A percentile compares a stretch with the other conserved stretches of the same genome.
Conservation (phyloP, 2,113 vertebrate genomes). For the Syngnathoides biaculeatus region DNA sequence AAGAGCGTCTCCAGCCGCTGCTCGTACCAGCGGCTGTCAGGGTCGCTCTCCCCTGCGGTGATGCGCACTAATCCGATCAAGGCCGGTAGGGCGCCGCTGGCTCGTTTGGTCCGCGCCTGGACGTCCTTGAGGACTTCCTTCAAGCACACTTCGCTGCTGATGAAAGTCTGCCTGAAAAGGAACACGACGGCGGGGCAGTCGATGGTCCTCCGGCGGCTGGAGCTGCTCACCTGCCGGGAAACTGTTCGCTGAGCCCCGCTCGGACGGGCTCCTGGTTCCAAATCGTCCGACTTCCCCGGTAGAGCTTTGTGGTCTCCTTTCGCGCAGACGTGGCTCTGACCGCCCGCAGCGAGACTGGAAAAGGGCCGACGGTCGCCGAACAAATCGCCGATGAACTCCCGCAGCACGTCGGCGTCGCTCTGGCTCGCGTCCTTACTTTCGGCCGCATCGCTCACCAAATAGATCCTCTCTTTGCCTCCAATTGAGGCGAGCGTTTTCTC, state of each 20-base stretch:
- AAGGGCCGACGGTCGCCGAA: constrained; percentile 31
- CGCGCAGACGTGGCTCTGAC: not conserved
- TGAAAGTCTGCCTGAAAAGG: constrained; percentile 67
- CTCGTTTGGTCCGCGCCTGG: constrained; percentile 54
- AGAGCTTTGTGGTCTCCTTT: constrained; percentile 10
- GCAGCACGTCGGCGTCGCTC: constrained; percentile 38
- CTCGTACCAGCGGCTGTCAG: constrained; percentile 40
- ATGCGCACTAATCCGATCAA: constrained; percentile 68
- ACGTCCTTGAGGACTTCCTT: constrained; percentile 73
- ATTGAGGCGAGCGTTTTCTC: constrained; percentile 51
- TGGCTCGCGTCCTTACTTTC: constrained; percentile 35
- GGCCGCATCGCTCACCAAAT: constrained; percentile 60
- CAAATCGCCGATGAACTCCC: constrained; percentile 66
- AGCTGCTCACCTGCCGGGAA: constrained; percentile 7
- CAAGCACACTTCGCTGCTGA: constrained; percentile 30
- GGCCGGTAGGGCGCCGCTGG: constrained; percentile 44
- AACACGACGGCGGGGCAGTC: constrained; percentile 66
- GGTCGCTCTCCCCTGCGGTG: constrained; percentile 25
- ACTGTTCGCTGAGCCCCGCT: constrained; percentile 16
- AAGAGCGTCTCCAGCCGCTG: constrained; percentile 54
- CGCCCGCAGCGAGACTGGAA: too few species aligned
- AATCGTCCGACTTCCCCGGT: constrained; percentile 10
- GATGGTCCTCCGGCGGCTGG: constrained; percentile 53
- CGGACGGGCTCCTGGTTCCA: constrained; percentile 1
- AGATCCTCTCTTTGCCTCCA: constrained; percentile 68